A percentile compares a stretch with the other conserved stretches of the same genome.
These are phyloP conservation scores for Laodelphax striatellus DNA, from an alignment of 1,140 invertebrate species.

Conservation along the genomic window DNA sequence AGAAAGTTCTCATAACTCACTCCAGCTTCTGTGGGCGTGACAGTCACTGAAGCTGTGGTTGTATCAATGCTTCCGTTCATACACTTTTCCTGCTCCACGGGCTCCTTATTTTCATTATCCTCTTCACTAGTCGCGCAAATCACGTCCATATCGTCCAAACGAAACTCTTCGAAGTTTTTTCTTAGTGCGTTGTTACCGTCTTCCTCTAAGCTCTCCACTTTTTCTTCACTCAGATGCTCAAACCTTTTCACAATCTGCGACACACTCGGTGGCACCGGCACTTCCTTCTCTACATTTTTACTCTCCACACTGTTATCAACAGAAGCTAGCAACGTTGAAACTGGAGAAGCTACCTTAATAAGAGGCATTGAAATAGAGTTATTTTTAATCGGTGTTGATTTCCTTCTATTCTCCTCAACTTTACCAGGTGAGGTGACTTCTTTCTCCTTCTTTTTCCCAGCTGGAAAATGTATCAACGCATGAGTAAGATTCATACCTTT, in stretches of 20 bases:
- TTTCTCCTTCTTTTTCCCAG: neutral
- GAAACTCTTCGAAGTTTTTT: slow-evolving; percentile 67
- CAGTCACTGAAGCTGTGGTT: slow-evolving; percentile 1
- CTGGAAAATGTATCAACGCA: neutral
- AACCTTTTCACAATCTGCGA: slow-evolving; percentile 26
- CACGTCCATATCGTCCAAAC: slow-evolving; percentile 55
- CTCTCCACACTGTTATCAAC: neutral
- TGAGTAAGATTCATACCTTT: slow-evolving; percentile 2
- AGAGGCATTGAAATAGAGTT: slow-evolving; percentile 9
- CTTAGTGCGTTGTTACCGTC: slow-evolving; percentile 17
- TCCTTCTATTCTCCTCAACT: neutral
- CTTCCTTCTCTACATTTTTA: too few species aligned
- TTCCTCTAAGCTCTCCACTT: slow-evolving; percentile 10
- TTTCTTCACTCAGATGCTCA: slow-evolving; percentile 20
- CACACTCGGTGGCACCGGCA: slow-evolving; percentile 17
- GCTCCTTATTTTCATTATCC: slow-evolving; percentile 38
- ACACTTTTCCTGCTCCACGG: slow-evolving; percentile 41
- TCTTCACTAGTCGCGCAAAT: slow-evolving; percentile 27
- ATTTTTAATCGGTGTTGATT: slow-evolving; percentile 1
- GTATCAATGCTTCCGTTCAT: slow-evolving; percentile 30
- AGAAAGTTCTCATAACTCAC: slow-evolving; percentile 58
- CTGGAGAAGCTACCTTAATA: slow-evolving; percentile 17
- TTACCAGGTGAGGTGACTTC: neutral
- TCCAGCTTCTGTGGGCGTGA: slow-evolving; percentile 10
- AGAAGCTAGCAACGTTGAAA: slow-evolving; percentile 13